These are phyloP conservation scores for Epinotia demarniana DNA, from an alignment of 2,888 invertebrate genomes.

Conservation along the genomic window DNA sequence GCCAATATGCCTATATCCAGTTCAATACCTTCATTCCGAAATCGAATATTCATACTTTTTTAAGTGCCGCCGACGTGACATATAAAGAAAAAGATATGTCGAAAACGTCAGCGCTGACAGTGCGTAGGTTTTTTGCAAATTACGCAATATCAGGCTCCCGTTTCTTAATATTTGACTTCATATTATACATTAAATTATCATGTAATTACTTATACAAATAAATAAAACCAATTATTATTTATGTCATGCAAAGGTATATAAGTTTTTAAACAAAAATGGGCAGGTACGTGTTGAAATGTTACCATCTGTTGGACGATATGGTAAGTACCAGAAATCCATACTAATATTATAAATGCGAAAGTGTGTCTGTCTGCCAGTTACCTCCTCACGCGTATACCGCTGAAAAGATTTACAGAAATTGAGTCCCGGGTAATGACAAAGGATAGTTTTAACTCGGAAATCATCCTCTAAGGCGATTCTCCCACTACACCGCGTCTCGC, in stretches of 20 bases:
- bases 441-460: too few species aligned
- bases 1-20: too few species aligned
- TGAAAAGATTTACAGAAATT: too few species aligned
- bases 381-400: too few species aligned
- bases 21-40: too few species aligned
- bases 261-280: conserved; percentile 51
- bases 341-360: not conserved
- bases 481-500: too few species aligned
- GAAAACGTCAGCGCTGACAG: not conserved
- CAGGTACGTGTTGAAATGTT: conserved; percentile 52
- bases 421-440: too few species aligned
- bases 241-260: not conserved
- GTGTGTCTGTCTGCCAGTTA: too few species aligned
- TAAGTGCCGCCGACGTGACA: not conserved
- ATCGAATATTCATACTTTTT: not conserved
- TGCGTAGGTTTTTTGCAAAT: not conserved
- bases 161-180: not conserved
- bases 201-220: not conserved
- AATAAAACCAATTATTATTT: conserved; percentile 4
- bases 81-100: not conserved
- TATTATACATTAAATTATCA: not conserved
- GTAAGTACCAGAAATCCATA: conserved; percentile 48
- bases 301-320: conserved; percentile 48
- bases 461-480: too few species aligned
- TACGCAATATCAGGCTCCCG: not conserved